Percentiles rank a stretch among this genome's conserved stretches.
Evolutionary conservation across 2,797 vertebrate species (phyloP).

Genomic region (Myotis planiceps): DNA sequence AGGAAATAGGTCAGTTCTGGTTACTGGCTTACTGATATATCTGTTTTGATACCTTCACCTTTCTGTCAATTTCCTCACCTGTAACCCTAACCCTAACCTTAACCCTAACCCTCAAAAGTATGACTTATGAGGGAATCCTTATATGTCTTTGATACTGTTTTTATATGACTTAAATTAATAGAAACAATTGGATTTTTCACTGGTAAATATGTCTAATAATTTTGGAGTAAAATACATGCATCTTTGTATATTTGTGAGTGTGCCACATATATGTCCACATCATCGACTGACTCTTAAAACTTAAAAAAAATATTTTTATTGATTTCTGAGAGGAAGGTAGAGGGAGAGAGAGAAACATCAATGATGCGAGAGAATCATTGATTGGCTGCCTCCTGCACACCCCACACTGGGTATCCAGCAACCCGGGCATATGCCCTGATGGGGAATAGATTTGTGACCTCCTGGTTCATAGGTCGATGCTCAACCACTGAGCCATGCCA

Average conservation of each 20-base stretch:
- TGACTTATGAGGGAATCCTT: background rate
- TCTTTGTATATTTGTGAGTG: background rate
- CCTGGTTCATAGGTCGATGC: too few relatives aligned
- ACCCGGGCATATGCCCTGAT: too few relatives aligned
- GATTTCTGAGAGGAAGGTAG: too few relatives aligned
- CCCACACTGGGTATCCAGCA: too few relatives aligned
- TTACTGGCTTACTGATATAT: background rate
- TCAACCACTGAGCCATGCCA: too few relatives aligned
- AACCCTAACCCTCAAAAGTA: too few relatives aligned
- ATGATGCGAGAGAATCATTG: too few relatives aligned
- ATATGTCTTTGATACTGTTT: background rate
- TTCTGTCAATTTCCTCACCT: background rate
- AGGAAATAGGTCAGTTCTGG: background rate
- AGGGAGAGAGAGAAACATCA: too few relatives aligned
- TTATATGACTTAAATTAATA: background rate
- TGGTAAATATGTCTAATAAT: background rate
- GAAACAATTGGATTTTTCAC: background rate
- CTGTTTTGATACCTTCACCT: background rate
- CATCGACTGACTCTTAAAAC: background rate
- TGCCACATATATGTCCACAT: background rate
- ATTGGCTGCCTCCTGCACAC: too few relatives aligned
- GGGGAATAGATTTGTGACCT: too few relatives aligned
- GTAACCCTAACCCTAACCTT: background rate
- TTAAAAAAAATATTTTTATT: background rate
- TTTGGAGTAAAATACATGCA: background rate